Evolutionary conservation across 2,888 invertebrate species (phyloP), one percentile per base, ranked within the genome.

Genomic region (Blastobasis lacticolella): DNA sequence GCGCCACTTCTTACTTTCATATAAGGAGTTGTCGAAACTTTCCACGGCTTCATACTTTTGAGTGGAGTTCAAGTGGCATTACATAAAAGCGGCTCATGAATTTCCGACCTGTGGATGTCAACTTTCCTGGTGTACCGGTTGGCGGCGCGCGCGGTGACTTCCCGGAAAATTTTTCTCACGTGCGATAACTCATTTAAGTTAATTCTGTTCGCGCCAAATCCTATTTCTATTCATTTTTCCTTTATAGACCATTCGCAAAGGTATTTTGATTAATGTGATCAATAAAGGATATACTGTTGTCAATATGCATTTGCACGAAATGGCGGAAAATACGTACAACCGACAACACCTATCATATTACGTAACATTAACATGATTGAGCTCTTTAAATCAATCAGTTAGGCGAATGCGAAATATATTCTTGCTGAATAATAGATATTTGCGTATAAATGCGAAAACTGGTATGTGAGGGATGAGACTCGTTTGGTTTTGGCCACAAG

Each of bases 1-100:
- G 66, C 68, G 67, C 71, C 62, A 72, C 69, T 78, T 73, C 70
- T 66, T 71, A 71, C 71, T 71, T 71, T 77, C 70, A 72, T 74
- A 73, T 68, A 61, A 42, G 58, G 67, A 61, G 63, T 73, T 60
- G 64, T 67, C 61, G 68, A 73, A 81, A 80, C 64, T 78, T 79
- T 66, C 62, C 55, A 62, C 63, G 64, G 73, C 66, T 71, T 67
- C 62, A 62, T 69, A 70, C 68, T 75, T 71, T 54, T 56, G 61
- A 62, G 63, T 64, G 64, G 63, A 69, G 66, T 73, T 75, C 71
- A 73, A 79, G 75, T 73, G 70, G 69, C 70, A 67, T 78, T 59
- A 72, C 63, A 73, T 71, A 72, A 72, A 74, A 75, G 68, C 23
- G 69, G 59, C 67, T 67, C 68, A 67, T 73, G 75, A 76, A 77